Percentiles rank a stretch among this genome's conserved stretches.
These are phyloP conservation scores for Melanotaenia boesemani DNA, from an alignment of 2,797 vertebrate species.

Conservation along the genomic window DNA sequence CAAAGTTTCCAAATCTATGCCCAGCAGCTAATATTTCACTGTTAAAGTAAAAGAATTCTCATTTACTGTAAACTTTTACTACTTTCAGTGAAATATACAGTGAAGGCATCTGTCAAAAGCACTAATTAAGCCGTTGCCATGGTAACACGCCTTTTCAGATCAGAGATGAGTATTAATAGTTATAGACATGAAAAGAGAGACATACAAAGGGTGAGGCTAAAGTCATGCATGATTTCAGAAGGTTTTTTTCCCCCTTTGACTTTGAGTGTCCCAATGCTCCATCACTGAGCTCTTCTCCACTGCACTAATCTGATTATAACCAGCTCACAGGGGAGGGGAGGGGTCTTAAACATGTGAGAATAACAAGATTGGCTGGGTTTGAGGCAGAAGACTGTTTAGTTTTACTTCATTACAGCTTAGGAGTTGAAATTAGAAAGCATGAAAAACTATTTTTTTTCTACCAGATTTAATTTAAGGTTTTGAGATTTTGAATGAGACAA, in stretches of 20 bases:
- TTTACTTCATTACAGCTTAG: not conserved
- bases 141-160: slow-evolving; percentile 51
- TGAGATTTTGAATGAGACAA: not conserved
- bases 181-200: not conserved
- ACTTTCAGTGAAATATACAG: slow-evolving; percentile 9
- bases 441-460: not conserved
- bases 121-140: slow-evolving; percentile 66
- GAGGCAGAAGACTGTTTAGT: not conserved
- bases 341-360: slow-evolving; percentile 33
- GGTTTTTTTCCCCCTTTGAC: slow-evolving; percentile 9
- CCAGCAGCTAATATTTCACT: slow-evolving; percentile 6
- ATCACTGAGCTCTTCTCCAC: slow-evolving; percentile 36
- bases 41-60: slow-evolving; percentile 27
- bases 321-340: slow-evolving; percentile 44
- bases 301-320: slow-evolving; percentile 67
- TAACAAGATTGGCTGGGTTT: slow-evolving; percentile 35
- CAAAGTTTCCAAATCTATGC: slow-evolving; percentile 16
- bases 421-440: slow-evolving; percentile 9
- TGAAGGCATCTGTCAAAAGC: slow-evolving; percentile 53
- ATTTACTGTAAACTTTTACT: slow-evolving; percentile 18
- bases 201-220: not conserved
- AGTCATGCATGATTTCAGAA: slow-evolving; percentile 13
- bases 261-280: slow-evolving; percentile 18
- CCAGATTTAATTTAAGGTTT: not conserved
- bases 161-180: slow-evolving; percentile 32